Evolutionary conservation across 2,113 vertebrate species (phyloP), one percentile per base, ranked within the genome.

Genomic region (Paramisgurnus dabryanus): DNA sequence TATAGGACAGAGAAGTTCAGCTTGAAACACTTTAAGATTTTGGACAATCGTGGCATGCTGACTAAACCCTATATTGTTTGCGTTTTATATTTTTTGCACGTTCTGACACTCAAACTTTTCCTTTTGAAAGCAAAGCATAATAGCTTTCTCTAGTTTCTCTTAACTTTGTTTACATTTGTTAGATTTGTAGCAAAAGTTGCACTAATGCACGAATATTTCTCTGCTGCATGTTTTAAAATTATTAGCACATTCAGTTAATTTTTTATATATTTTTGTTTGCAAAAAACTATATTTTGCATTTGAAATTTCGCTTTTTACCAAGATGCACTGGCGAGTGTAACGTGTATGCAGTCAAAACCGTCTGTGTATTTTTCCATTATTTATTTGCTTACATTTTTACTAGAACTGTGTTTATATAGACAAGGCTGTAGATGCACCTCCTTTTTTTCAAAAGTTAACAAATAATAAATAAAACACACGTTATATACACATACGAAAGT

Each of bases 11-110:
- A 45, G 49, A 57, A 50, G 64, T 71, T 80, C 61, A 53, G 67
- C 68, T 80, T 69, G 69, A 64, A 71, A 79, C 76, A 81, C 69
- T 70, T 75, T 39, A 82, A 65, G 58, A 75, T 70, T 82, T 40
- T 49, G 47, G 17, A 60, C 74, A 76, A 74, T 67, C 43, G 53
- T 73, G 22, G 22, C 45, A 82, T 74, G 43, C 40, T 75, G 8
- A n/a, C 22, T 57, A 65, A 50, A 60, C 41, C 65, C 71, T 67
- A 78, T 50, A 65, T 43, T 66, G 78, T 74, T 67, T 47, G 7
- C 10, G 7, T 47, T 47, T 47, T 47, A 47, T 47, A 7, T 47
- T 47, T 47, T 7, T 47, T 47, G 53, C 15, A 50, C 5, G 7
- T 57, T 57, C 53, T 57, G 4, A 12, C 9, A 13, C 4, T 55